These are phyloP conservation scores for Xanthorhoe designata DNA, from an alignment of 2,888 invertebrate genomes.

Conservation along the genomic window DNA sequence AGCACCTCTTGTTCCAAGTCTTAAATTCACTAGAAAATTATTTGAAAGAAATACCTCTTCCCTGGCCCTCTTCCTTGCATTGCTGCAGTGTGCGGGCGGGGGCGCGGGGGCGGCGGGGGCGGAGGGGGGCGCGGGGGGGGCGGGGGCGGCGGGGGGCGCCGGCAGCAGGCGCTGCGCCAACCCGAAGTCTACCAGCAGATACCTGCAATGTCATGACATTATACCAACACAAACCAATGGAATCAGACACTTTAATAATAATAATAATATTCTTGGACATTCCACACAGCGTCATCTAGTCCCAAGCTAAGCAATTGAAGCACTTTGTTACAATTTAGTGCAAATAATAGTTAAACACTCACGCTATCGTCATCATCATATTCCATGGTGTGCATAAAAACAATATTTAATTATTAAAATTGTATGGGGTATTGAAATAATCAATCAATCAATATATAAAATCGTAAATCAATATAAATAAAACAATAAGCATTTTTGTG, in stretches of 20 bases:
- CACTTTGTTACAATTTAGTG: no score
- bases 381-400: not conserved
- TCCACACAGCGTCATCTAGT: no score
- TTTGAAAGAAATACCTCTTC: slow-evolving; percentile 10
- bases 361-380: not conserved
- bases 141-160: slow-evolving; percentile 55
- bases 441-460: no score
- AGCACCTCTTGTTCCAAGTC: not conserved
- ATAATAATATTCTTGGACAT: no score
- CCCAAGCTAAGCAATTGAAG: no score
- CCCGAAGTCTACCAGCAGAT: slow-evolving; percentile 95
- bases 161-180: slow-evolving; percentile 89
- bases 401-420: not conserved
- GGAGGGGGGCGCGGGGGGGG: slow-evolving; percentile 62
- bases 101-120: slow-evolving; percentile 57
- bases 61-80: slow-evolving; percentile 52
- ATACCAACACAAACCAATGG: no score
- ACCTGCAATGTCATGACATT: no score
- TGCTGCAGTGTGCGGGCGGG: slow-evolving; percentile 37
- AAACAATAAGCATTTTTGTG: no score
- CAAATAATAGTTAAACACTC: not conserved
- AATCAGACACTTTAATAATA: no score
- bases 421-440: no score
- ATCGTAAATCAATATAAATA: no score
- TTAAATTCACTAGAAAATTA: no score